Evolutionary conservation across 1,140 invertebrate species (phyloP).

Genomic region (silkworm (Bombyx mori)): ASM3026992v2 NC_085113.1:4933001-4933500

Average conservation of each 20-base stretch:
- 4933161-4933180: slow-evolving; percentile 34
- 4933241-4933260: slow-evolving; percentile 37
- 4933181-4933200: slow-evolving; percentile 17
- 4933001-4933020: slow-evolving; percentile 40
- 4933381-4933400: no score
- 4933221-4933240: slow-evolving; percentile 15
- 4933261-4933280: slow-evolving; percentile 38
- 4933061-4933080: slow-evolving; percentile 64
- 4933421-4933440: no score
- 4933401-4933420: no score
- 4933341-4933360: no score
- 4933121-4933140: slow-evolving; percentile 48
- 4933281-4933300: slow-evolving; percentile 44
- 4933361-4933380: no score
- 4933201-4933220: slow-evolving; percentile 37
- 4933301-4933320: slow-evolving; percentile 26
- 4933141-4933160: slow-evolving; percentile 46
- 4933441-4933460: background rate
- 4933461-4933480: background rate
- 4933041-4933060: slow-evolving; percentile 26
- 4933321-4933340: slow-evolving; percentile 7
- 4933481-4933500: slow-evolving; percentile 3
- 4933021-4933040: slow-evolving; percentile 45
- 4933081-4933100: slow-evolving; percentile 48
- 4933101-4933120: slow-evolving; percentile 30